phyloP scores from a whole-genome alignment of 1,140 invertebrate species.

The Panagrolaimus sp. region DNA sequence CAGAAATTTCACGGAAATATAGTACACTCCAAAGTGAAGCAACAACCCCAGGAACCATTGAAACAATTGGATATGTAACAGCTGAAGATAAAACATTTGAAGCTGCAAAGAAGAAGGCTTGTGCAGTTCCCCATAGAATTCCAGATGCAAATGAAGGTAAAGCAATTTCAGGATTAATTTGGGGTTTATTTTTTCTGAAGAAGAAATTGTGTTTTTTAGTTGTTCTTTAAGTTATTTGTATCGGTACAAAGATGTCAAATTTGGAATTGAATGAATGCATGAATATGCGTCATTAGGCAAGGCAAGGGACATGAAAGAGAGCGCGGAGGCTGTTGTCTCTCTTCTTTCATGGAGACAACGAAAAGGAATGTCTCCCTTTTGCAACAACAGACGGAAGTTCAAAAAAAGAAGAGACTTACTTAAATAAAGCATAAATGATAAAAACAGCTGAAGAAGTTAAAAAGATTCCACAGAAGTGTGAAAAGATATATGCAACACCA shows the following conservation, averaged over 20 bases:
- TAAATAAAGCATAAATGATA: slow-evolving; percentile 13
- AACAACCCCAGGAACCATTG: slow-evolving; percentile 3
- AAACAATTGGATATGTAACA: slow-evolving; percentile 1
- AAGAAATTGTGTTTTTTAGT: too few relatives aligned
- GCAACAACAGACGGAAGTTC: too few relatives aligned
- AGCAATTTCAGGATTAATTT: background rate
- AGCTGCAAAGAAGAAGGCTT: background rate
- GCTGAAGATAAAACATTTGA: background rate
- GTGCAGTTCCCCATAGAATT: background rate
- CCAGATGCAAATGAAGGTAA: background rate
- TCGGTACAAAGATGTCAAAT: too few relatives aligned
- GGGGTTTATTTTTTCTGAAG: background rate
- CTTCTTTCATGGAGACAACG: too few relatives aligned
- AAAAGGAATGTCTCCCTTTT: too few relatives aligned
- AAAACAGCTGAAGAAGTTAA: slow-evolving; percentile 29
- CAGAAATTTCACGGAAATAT: slow-evolving; percentile 5
- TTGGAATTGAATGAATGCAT: too few relatives aligned
- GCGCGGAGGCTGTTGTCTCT: too few relatives aligned
- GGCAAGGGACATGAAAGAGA: too few relatives aligned
- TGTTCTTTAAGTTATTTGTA: too few relatives aligned
- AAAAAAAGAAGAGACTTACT: background rate
- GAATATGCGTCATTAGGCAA: too few relatives aligned
- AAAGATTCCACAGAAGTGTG: slow-evolving; percentile 38
- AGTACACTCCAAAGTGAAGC: background rate
- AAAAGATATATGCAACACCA: slow-evolving; percentile 34